These are phyloP conservation scores for Caerostris darwini DNA, from an alignment of 1,140 invertebrate species.

Conservation along the genomic window DNA sequence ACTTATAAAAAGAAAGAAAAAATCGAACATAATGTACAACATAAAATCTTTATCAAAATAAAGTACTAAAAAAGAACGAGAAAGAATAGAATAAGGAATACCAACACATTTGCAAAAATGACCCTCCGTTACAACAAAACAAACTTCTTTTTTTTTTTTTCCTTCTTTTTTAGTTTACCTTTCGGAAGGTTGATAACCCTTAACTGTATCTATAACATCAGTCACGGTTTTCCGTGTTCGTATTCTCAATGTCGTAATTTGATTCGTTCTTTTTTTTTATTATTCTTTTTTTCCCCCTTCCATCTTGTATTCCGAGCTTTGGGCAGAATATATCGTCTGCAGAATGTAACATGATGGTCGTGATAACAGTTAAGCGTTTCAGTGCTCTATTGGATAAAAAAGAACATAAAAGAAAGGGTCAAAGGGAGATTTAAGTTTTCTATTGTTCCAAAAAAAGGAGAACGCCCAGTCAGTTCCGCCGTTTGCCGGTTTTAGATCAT, in stretches of 20 bases:
- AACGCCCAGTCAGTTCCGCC: neutral
- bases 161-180: conserved; percentile 25
- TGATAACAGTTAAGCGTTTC: conserved; percentile 35
- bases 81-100: neutral
- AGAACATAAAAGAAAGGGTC: conserved; percentile 8
- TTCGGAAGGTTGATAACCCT: conserved; percentile 57
- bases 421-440: conserved; percentile 56
- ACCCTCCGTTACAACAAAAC: neutral
- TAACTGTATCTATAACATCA: conserved; percentile 50
- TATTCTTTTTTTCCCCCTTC: conserved; percentile 2
- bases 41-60: neutral
- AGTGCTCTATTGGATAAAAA: conserved; percentile 44
- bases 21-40: neutral
- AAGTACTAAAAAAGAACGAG: neutral
- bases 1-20: neutral
- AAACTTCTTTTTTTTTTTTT: conserved; percentile 35
- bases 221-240: conserved; percentile 59
- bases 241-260: conserved; percentile 31
- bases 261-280: neutral
- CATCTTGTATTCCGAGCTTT: neutral
- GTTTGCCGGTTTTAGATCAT: conserved; percentile 22
- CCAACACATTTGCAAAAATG: neutral
- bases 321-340: neutral
- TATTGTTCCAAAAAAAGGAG: conserved; percentile 33
- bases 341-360: conserved; percentile 54